phyloP scores from a whole-genome alignment of 2,113 vertebrate genomes.

The Lynx canadensis region DNA sequence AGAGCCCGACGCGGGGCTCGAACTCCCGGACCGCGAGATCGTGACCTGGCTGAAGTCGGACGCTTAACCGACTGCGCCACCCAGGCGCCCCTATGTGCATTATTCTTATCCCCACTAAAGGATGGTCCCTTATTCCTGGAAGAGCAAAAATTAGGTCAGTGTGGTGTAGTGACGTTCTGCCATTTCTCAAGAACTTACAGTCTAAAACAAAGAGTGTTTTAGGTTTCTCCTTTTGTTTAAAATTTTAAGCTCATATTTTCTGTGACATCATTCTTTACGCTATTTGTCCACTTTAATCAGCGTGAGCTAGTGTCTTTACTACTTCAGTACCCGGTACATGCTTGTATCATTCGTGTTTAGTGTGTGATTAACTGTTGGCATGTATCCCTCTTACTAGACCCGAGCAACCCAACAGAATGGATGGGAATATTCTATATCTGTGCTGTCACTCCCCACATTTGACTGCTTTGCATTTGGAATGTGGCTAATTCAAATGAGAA shows the following conservation, averaged over 20 bases:
- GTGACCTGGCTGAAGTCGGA: too few relatives aligned
- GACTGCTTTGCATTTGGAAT: not conserved
- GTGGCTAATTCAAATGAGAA: not conserved
- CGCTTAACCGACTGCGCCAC: too few relatives aligned
- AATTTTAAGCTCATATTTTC: not conserved
- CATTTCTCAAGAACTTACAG: not conserved
- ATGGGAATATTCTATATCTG: not conserved
- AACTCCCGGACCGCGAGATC: too few relatives aligned
- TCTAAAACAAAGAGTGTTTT: not conserved
- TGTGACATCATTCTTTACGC: not conserved
- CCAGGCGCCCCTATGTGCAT: too few relatives aligned
- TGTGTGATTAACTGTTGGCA: not conserved
- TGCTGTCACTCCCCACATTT: not conserved
- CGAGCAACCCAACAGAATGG: not conserved
- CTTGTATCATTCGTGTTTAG: not conserved
- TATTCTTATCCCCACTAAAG: not conserved
- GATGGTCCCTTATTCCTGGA: not conserved
- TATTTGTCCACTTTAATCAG: not conserved
- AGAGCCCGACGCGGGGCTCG: too few relatives aligned
- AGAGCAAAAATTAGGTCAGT: not conserved
- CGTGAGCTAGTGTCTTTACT: too few relatives aligned
- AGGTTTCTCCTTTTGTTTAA: not conserved
- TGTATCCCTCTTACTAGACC: not conserved
- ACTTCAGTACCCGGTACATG: not conserved
- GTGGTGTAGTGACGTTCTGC: not conserved